phyloP scores from a whole-genome alignment of 1,140 invertebrate species.

The Bilobella aurantiaca region DNA sequence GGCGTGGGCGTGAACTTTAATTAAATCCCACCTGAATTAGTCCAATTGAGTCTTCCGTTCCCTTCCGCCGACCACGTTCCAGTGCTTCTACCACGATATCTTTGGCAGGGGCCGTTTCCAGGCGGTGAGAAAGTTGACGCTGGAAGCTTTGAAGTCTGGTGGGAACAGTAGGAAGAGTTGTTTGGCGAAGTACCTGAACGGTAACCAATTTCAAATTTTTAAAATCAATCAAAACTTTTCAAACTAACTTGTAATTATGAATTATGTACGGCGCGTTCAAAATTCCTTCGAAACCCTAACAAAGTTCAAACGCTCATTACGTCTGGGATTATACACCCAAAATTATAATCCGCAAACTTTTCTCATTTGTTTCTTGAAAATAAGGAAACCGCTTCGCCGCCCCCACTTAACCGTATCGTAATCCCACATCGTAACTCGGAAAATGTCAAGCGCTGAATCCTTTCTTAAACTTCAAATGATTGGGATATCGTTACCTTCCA shows the following conservation, averaged over 20 bases:
- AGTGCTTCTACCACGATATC: slow-evolving; percentile 40
- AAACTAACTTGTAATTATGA: too few relatives aligned
- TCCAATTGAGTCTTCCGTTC: slow-evolving; percentile 42
- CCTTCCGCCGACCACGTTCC: slow-evolving; percentile 51
- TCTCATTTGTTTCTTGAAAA: background rate
- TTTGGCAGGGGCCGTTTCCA: slow-evolving; percentile 11
- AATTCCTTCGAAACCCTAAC: background rate
- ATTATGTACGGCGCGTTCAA: too few relatives aligned
- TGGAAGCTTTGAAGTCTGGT: slow-evolving; percentile 59
- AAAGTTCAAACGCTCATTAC: background rate
- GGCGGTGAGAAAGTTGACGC: slow-evolving; percentile 21
- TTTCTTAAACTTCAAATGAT: too few relatives aligned
- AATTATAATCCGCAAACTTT: too few relatives aligned
- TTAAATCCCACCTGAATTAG: slow-evolving; percentile 58
- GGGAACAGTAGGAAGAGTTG: slow-evolving; percentile 66
- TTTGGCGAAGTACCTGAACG: slow-evolving; percentile 59
- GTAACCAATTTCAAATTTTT: background rate
- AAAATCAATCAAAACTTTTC: background rate
- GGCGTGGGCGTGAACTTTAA: too few relatives aligned
- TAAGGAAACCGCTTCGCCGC: too few relatives aligned
- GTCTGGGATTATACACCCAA: background rate
- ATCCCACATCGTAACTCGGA: too few relatives aligned
- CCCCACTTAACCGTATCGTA: too few relatives aligned
- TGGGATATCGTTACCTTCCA: too few relatives aligned
- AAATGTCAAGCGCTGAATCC: too few relatives aligned